These are phyloP conservation scores for Luperina nickerlii DNA, from an alignment of 2,888 invertebrate species.

Conservation along the genomic window DNA sequence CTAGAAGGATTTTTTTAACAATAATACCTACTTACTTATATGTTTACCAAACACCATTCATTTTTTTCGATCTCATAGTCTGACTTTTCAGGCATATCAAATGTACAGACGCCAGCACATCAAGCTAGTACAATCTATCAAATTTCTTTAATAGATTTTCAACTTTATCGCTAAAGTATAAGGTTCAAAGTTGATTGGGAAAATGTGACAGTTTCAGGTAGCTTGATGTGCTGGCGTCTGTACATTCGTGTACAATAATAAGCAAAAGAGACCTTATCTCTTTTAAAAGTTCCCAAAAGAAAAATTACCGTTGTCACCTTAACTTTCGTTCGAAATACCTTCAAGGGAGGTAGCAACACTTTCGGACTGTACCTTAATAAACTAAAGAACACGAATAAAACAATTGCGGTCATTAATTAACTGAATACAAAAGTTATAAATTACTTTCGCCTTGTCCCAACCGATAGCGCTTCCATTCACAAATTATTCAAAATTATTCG, in stretches of 20 bases:
- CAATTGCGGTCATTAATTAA: slow-evolving; percentile 82
- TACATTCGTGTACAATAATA: not conserved
- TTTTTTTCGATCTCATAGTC: not conserved
- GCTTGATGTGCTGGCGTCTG: too few relatives aligned
- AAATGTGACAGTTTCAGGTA: too few relatives aligned
- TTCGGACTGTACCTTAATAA: slow-evolving; percentile 69
- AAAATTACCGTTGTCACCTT: slow-evolving; percentile 33
- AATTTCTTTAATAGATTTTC: too few relatives aligned
- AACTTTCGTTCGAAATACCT: slow-evolving; percentile 64
- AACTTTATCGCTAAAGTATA: too few relatives aligned
- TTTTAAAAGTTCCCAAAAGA: slow-evolving; percentile 12
- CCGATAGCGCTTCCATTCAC: slow-evolving; percentile 82
- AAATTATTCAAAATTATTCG: slow-evolving; percentile 85
- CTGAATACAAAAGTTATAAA: slow-evolving; percentile 80
- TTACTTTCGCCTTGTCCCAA: slow-evolving; percentile 74
- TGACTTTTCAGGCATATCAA: not conserved
- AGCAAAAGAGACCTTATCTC: not conserved
- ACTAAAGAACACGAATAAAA: slow-evolving; percentile 73
- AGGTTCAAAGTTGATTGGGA: too few relatives aligned
- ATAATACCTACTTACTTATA: not conserved
- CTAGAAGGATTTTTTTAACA: too few relatives aligned
- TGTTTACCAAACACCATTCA: not conserved
- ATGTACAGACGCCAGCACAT: too few relatives aligned
- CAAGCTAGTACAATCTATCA: too few relatives aligned
- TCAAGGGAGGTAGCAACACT: slow-evolving; percentile 61